Conservation (phyloP, 2,113 vertebrate genomes). For the Pteropus alecto region DNA sequence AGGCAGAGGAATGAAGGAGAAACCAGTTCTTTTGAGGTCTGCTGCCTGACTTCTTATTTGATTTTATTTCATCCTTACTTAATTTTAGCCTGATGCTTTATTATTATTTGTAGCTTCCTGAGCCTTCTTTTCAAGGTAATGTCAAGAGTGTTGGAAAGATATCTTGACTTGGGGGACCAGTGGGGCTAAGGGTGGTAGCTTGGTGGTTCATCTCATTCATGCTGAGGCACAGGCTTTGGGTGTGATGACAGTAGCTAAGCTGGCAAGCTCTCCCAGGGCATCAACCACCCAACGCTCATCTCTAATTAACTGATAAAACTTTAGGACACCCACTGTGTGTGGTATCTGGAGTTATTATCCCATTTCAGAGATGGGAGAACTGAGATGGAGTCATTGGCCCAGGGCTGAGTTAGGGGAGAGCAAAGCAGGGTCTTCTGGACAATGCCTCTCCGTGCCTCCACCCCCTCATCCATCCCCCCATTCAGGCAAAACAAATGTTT, state of each 20-base stretch:
- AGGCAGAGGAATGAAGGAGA: not conserved
- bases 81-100: not conserved
- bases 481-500: not conserved
- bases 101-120: not conserved
- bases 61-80: not conserved
- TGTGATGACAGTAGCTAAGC: not conserved
- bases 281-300: not conserved
- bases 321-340: slow-evolving; percentile 6
- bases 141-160: not conserved
- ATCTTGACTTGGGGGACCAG: not conserved
- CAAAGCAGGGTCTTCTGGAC: not conserved
- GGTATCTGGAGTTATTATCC: slow-evolving; percentile 56
- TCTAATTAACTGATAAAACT: not conserved
- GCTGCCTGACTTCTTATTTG: not conserved
- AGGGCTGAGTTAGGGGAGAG: not conserved
- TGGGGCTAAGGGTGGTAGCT: not conserved
- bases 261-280: not conserved
- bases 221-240: not conserved
- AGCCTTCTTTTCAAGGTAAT: not conserved
- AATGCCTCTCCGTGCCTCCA: fast-evolving
- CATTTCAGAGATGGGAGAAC: slow-evolving; percentile 70
- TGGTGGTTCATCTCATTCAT: not conserved
- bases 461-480: not conserved
- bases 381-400: slow-evolving; percentile 39
- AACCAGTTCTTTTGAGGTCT: not conserved